Percentiles rank a stretch among this genome's conserved stretches.
phyloP scores from a whole-genome alignment of 2,113 vertebrate species.

The Pelecanus crispus region DNA sequence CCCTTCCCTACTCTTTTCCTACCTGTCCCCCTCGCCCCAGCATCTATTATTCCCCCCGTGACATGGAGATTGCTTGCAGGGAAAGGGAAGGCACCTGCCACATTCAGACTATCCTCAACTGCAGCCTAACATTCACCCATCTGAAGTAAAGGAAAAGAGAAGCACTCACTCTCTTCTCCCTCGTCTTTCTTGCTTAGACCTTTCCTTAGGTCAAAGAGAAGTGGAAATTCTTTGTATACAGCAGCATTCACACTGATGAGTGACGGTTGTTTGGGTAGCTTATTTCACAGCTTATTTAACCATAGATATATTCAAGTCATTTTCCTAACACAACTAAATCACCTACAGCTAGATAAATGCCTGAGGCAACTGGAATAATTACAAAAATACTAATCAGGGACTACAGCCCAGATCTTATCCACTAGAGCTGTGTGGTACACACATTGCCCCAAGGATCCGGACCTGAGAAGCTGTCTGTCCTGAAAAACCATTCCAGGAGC shows the following conservation, averaged over 20 bases:
- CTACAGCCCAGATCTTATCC: not conserved
- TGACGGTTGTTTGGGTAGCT: not conserved
- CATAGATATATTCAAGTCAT: not conserved
- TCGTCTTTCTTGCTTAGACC: not conserved
- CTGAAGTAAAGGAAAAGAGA: not conserved
- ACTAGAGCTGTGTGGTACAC: not conserved
- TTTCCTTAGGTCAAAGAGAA: not conserved
- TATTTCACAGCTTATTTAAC: conserved; percentile 3
- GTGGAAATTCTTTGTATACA: not conserved
- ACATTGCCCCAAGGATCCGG: not conserved
- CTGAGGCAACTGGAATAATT: not conserved
- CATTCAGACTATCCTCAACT: not conserved
- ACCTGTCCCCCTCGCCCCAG: not conserved
- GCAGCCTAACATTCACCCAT: not conserved
- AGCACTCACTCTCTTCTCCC: not conserved
- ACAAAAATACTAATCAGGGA: not conserved
- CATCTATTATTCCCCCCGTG: not conserved
- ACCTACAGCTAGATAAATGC: not conserved
- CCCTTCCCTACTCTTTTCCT: not conserved
- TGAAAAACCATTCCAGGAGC: not conserved
- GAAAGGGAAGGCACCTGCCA: not conserved
- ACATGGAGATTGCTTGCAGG: not conserved
- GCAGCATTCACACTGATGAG: not conserved
- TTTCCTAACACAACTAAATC: not conserved
- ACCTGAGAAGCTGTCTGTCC: not conserved